phyloP scores from a whole-genome alignment of 2,888 invertebrate genomes.

The Sthenelais limicola region DNA sequence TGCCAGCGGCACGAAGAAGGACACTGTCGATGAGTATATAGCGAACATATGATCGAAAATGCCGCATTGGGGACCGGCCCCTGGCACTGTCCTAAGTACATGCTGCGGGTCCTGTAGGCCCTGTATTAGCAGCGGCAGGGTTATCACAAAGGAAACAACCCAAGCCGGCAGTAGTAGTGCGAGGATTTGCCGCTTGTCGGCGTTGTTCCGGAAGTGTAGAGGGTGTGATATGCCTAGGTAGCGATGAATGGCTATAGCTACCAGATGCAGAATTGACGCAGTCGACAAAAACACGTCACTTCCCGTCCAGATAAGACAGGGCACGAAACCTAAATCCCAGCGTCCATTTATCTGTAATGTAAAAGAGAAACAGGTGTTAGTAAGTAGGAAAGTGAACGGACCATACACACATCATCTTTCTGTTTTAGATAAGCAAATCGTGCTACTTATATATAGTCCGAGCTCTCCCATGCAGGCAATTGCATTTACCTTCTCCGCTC shows the following conservation, averaged over 20 bases:
- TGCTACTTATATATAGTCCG: too few species aligned
- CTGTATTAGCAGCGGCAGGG: conserved; percentile 51
- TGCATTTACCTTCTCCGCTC: too few species aligned
- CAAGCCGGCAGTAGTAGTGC: conserved; percentile 50
- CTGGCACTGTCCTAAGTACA: conserved; percentile 43
- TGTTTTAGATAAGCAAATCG: too few species aligned
- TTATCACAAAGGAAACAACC: conserved; percentile 49
- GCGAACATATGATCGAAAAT: conserved; percentile 53
- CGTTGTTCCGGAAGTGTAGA: conserved; percentile 46
- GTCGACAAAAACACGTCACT: conserved; percentile 55
- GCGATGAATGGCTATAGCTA: conserved; percentile 53
- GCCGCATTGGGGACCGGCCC: conserved; percentile 49
- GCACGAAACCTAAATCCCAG: conserved; percentile 50
- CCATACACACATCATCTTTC: too few species aligned
- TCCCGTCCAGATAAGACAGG: conserved; percentile 53
- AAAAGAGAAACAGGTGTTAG: not conserved
- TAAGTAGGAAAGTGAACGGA: conserved; percentile 1
- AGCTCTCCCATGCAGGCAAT: too few species aligned
- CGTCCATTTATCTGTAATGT: conserved; percentile 47
- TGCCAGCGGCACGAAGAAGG: conserved; percentile 53
- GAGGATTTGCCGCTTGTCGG: conserved; percentile 45
- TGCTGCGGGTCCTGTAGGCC: conserved; percentile 45
- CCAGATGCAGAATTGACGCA: conserved; percentile 53
- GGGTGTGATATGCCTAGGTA: conserved; percentile 52
- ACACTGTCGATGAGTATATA: conserved; percentile 53